Conservation (phyloP, 2,888 invertebrate genomes). For the Amphiduros pacificus region DNA sequence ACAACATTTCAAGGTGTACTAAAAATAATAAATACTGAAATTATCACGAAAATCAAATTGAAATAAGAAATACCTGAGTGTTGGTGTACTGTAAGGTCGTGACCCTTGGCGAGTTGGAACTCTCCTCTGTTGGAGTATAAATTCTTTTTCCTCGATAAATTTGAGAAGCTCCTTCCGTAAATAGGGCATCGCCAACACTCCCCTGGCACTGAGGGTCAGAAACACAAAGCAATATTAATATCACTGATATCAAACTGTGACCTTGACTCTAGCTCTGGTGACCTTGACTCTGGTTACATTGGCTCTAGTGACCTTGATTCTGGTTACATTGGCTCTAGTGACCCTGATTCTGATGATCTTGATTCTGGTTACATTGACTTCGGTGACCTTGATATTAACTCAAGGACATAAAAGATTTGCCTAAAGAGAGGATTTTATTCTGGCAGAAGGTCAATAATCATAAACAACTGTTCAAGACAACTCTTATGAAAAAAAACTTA, state of each 20-base stretch:
- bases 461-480: no score
- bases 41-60: not conserved
- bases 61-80: constrained; percentile 13
- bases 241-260: no score
- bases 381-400: no score
- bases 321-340: not conserved
- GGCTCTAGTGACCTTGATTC: not conserved
- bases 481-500: no score
- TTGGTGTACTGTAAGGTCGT: constrained; percentile 27
- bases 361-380: no score
- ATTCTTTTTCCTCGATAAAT: constrained; percentile 40
- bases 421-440: no score
- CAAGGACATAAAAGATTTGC: no score
- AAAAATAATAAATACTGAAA: no score
- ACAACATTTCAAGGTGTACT: no score
- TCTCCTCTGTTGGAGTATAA: constrained; percentile 10
- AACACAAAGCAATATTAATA: not conserved
- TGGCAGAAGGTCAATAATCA: no score
- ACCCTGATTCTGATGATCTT: not conserved
- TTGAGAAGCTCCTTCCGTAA: constrained; percentile 44
- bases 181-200: constrained; percentile 42
- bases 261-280: not conserved
- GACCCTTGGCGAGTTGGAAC: constrained; percentile 20
- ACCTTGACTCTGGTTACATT: not conserved
- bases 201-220: constrained; percentile 56